Evolutionary conservation across 2,888 invertebrate genomes (phyloP).

Genomic region (Leptinotarsa rubiginosa): DNA sequence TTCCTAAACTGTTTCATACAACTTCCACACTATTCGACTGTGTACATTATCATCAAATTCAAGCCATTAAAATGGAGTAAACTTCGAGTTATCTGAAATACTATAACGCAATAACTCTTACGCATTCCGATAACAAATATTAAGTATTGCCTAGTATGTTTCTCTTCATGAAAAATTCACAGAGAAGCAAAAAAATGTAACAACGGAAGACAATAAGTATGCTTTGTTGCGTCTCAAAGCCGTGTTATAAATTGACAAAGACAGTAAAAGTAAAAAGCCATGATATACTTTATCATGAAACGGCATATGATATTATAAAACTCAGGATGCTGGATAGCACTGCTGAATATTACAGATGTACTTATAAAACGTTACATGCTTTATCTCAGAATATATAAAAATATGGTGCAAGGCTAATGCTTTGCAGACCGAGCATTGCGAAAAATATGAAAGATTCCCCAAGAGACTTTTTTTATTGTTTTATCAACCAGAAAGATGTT

Average conservation of each 20-base stretch:
- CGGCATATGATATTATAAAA: slow-evolving; percentile 23
- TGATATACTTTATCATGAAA: slow-evolving; percentile 16
- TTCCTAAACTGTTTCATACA: no score
- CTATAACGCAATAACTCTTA: no score
- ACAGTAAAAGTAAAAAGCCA: slow-evolving; percentile 19
- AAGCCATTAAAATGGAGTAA: no score
- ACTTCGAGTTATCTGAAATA: no score
- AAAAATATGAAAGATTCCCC: slow-evolving; percentile 46
- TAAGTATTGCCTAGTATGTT: not conserved
- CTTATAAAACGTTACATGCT: slow-evolving; percentile 32
- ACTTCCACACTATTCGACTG: no score
- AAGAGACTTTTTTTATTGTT: slow-evolving; percentile 50
- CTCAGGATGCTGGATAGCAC: slow-evolving; percentile 22
- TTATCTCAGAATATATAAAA: slow-evolving; percentile 37
- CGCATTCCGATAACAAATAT: not conserved
- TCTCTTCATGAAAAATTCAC: not conserved
- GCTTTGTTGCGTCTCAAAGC: not conserved
- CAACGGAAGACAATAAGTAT: not conserved
- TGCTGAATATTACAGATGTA: slow-evolving; percentile 36
- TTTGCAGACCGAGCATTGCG: slow-evolving; percentile 35
- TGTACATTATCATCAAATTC: no score
- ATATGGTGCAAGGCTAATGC: slow-evolving; percentile 38
- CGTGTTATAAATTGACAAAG: slow-evolving; percentile 15
- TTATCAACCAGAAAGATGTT: slow-evolving; percentile 51
- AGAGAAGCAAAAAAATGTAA: not conserved